Evolutionary conservation across 1,140 invertebrate genomes (phyloP).

Genomic region (Zaprionus africanus): DNA sequence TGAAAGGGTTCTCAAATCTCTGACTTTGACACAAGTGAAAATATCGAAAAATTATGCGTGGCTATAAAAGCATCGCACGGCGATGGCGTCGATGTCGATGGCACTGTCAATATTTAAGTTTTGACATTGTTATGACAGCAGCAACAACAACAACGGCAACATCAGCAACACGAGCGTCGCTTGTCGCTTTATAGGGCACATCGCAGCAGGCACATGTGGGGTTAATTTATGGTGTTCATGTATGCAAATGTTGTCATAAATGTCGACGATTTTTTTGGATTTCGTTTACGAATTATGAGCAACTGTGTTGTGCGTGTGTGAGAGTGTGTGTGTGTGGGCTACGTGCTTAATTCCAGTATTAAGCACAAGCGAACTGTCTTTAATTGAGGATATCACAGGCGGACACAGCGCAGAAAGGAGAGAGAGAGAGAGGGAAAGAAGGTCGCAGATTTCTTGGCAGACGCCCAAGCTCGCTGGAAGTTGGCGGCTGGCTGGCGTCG

Average conservation of each 20-base stretch:
- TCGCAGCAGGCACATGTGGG: conserved; percentile 35
- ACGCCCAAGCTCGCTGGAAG: background rate
- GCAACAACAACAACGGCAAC: conserved; percentile 48
- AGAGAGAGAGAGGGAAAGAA: background rate
- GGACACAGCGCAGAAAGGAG: background rate
- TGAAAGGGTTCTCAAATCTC: conserved; percentile 71
- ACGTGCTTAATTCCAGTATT: conserved; percentile 23
- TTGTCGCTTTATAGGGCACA: conserved; percentile 43
- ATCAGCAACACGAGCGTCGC: conserved; percentile 28
- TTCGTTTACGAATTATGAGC: conserved; percentile 54
- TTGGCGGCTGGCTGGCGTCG: conserved; percentile 4
- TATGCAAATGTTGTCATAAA: conserved; percentile 81
- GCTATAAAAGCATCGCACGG: conserved; percentile 66
- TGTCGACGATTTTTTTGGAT: conserved; percentile 66
- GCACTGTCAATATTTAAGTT: conserved; percentile 82
- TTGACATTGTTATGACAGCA: conserved; percentile 75
- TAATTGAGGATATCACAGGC: conserved; percentile 30
- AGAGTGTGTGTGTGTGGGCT: background rate
- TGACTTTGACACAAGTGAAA: conserved; percentile 69
- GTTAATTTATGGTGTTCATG: conserved; percentile 81
- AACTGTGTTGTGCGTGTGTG: background rate
- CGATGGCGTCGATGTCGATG: conserved; percentile 62
- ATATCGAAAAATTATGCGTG: conserved; percentile 78
- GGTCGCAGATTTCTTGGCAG: conserved; percentile 21
- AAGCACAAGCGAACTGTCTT: conserved; percentile 32